These are phyloP conservation scores for Lathronympha strigana DNA, from an alignment of 2,888 invertebrate species.

Conservation along the genomic window DNA sequence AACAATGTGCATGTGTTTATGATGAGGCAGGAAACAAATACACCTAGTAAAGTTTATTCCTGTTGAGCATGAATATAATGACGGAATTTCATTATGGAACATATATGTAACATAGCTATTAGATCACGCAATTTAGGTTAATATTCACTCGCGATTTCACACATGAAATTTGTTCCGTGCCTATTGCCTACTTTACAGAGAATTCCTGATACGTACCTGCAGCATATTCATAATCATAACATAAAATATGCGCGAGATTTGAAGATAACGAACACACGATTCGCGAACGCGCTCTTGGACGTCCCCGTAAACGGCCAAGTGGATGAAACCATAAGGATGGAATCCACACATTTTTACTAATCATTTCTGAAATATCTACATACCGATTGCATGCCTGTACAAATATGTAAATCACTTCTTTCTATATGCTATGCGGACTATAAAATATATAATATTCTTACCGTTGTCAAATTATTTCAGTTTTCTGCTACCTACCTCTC, in stretches of 20 bases:
- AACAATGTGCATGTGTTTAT: too few species aligned
- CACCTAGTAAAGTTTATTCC: background rate
- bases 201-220: background rate
- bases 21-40: background rate
- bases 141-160: background rate
- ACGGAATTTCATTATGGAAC: background rate
- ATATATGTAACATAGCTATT: background rate
- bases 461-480: too few species aligned
- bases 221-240: background rate
- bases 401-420: too few species aligned
- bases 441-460: too few species aligned
- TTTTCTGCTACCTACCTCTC: too few species aligned
- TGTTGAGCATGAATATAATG: background rate
- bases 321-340: too few species aligned
- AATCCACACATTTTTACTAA: too few species aligned
- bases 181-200: conserved; percentile 4
- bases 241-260: background rate
- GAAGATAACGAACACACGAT: background rate
- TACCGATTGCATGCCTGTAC: too few species aligned
- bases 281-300: background rate
- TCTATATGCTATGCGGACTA: too few species aligned
- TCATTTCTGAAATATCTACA: too few species aligned
- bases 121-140: background rate
- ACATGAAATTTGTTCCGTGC: conserved; percentile 1
- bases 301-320: background rate